Base-by-base conservation (phyloP, 2,888 invertebrate species). In the Lasioglossum marginatum region DNA sequence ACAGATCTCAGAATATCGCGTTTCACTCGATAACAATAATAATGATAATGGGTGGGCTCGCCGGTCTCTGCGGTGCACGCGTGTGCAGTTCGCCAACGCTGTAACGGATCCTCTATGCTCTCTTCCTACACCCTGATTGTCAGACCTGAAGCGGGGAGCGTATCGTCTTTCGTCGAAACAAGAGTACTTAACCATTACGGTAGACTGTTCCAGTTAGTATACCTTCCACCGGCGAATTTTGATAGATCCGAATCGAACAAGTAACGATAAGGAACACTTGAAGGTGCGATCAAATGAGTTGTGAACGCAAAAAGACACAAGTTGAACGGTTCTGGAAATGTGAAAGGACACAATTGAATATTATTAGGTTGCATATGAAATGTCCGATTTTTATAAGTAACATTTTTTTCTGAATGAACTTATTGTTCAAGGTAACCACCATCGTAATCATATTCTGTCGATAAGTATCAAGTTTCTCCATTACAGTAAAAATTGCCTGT, bases 21-120 rank as follows among this genome's bases (percentile, higher is more conserved):
- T 87, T 91, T 85, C 87, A 89, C 90, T 92, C 90, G 90, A 91
- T 90, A 91, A 91, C 89, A 91, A 88, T 70, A 63, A 63, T 63
- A 63, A 63, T 2, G 31, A 16, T 63, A 63, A 63, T 16, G 31
- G 31, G 31, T 16, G 31, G 14, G 31, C 16, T 63, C 63, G 60
- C 27, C 16, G 6, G 60, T 14, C 23, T 14, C 60, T 12, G 4
- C 60, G 27, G 60, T 27, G 60, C 60, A 60, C 60, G 14, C 60
- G 60, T 27, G 27, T 60, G 27, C 8, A 10, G 4, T 4, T 57
- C 10, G 52, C 52, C n/a, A 23, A 48, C 52, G 52, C 0, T 23
- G 57, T 12, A 57, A 57, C 57, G n/a, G 57, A 60, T 66, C 66
- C 23, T 66, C 66, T 31, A 23, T 37, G 66, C 19, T 34, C 34